Percentiles rank a stretch among this genome's conserved stretches.
Evolutionary conservation across 2,888 invertebrate genomes (phyloP).

Genomic region (Agonopterix alstromeriana): DNA sequence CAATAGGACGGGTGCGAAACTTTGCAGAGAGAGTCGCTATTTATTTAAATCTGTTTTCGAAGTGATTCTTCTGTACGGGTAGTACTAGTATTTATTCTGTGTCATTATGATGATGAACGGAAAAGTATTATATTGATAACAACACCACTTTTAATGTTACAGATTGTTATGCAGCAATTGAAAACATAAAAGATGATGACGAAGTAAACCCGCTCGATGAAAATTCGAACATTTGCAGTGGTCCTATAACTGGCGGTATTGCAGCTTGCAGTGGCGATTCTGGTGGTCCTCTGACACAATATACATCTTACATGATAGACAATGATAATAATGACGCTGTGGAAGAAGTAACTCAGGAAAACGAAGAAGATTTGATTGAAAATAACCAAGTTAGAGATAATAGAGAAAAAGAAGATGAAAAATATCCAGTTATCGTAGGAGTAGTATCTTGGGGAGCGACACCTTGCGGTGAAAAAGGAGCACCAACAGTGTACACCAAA

Average conservation of each 20-base stretch:
- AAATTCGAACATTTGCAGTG: constrained; percentile 71
- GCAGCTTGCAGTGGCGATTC: constrained; percentile 77
- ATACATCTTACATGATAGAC: constrained; percentile 14
- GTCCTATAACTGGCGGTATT: constrained; percentile 61
- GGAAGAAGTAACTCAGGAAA: constrained; percentile 2
- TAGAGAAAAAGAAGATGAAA: constrained; percentile 14
- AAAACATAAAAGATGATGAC: constrained; percentile 36
- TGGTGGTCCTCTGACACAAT: constrained; percentile 69
- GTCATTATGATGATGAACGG: too few relatives aligned
- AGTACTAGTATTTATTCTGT: too few relatives aligned
- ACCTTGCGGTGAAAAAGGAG: constrained; percentile 68
- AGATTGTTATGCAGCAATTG: constrained; percentile 61
- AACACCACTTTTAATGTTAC: constrained; percentile 12
- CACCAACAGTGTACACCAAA: constrained; percentile 74
- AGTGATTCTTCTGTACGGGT: too few relatives aligned
- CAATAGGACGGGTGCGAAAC: too few relatives aligned
- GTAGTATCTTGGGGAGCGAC: constrained; percentile 74
- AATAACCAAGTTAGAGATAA: constrained; percentile 13
- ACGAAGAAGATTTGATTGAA: constrained; percentile 8
- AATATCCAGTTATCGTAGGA: constrained; percentile 54
- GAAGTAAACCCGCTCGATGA: constrained; percentile 58
- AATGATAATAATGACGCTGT: neutral
- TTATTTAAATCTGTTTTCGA: too few relatives aligned
- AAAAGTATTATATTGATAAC: too few relatives aligned
- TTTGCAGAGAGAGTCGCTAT: too few relatives aligned